Conservation (phyloP, 2,888 invertebrate genomes). For the Hydroisotoma schaefferi region DNA sequence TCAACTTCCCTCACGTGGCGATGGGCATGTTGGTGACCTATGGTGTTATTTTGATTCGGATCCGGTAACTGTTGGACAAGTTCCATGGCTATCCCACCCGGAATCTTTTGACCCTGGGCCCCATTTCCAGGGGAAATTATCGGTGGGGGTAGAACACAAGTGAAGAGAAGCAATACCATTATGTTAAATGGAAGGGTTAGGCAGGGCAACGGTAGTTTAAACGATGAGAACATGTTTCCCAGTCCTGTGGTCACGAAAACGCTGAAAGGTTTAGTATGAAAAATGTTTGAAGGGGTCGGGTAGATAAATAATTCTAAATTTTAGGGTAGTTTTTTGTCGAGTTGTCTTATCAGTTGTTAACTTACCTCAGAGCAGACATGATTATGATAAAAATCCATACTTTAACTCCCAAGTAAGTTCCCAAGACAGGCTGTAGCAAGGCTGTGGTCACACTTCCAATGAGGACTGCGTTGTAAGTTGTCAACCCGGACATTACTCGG, state of each 20-base stretch:
- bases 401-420: constrained; percentile 26
- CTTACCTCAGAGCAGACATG: constrained; percentile 46
- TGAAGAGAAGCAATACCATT: constrained; percentile 51
- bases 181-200: constrained; percentile 53
- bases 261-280: too few species aligned
- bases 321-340: too few species aligned
- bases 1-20: neutral
- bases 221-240: constrained; percentile 51
- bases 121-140: neutral
- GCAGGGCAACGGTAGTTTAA: constrained; percentile 50
- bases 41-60: neutral
- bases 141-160: constrained; percentile 49
- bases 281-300: too few species aligned
- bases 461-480: constrained; percentile 49
- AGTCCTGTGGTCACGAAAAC: constrained; percentile 51
- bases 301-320: too few species aligned
- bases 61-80: constrained; percentile 3
- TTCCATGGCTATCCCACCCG: constrained; percentile 13
- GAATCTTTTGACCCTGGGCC: neutral
- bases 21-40: constrained; percentile 8
- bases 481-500: constrained; percentile 42
- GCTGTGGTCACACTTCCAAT: constrained; percentile 50
- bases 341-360: too few species aligned
- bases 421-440: constrained; percentile 49
- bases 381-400: constrained; percentile 46